Base-by-base conservation (phyloP, 1,140 invertebrate genomes). In the Apis laboriosa region DNA sequence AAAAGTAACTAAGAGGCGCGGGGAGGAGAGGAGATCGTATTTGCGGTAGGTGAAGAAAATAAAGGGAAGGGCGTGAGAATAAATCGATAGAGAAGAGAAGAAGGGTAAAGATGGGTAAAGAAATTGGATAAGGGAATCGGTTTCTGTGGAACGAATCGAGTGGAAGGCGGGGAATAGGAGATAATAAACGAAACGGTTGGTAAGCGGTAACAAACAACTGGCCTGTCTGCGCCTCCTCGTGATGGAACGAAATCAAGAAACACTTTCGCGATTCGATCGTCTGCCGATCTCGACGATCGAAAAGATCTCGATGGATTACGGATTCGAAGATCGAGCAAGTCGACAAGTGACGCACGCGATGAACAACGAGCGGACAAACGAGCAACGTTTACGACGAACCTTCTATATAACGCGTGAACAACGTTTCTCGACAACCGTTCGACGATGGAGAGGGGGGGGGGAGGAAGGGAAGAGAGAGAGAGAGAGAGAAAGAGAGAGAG, bases 261-360 rank as follows among this genome's bases (percentile, higher is more conserved):
- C 80, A 82, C 80, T 82, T 77, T 82, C 80, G 74, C 73, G 72
- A 19, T 58, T 67, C 49, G 53, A 28, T 13, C 34, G 58, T 68
- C 63, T 4, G 53, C 58, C 64, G 63, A 43, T 43, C 34, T 0
- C 63, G 21, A 77, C 13, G 4, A 43, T 43, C 34, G 34, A 43
- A 5, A 43, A 43, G 34, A 43, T 43, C 34, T 7, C 34, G 34
- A 43, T 8, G 9, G 28, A 76, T n/a, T 24, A n/a, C 56, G 56
- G 17, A n/a, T n/a, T 24, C 51, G 53, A 81, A 4, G 34, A 74
- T 66, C 72, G 55, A 51, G 19, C 34, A 43, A 21, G 21, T 12
- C 34, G 11, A 49, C 15, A 19, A 66, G 9, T 49, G 66, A 49
- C 15, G 17, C 9, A 0, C 63, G 15, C 8, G 15, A 43, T 43